Conservation (phyloP, 1,140 invertebrate species). For the Drosophila sp. region DNA sequence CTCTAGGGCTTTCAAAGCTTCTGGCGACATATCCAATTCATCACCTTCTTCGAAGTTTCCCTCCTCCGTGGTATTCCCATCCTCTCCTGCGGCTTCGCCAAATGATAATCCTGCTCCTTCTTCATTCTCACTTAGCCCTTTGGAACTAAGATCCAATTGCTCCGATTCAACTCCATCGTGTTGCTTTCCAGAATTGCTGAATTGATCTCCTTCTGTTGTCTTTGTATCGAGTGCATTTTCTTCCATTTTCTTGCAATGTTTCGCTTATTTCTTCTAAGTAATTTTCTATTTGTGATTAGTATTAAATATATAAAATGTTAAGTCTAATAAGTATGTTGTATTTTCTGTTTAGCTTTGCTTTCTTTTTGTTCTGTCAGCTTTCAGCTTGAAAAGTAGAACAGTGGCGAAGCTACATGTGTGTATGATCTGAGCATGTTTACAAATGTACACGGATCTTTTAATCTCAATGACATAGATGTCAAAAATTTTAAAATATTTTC, state of each 20-base stretch:
- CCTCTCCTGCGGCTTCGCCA: neutral
- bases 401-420: neutral
- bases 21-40: neutral
- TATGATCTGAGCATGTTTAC: neutral
- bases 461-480: neutral
- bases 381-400: neutral
- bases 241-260: constrained; percentile 1
- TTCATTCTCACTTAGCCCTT: neutral
- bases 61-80: neutral
- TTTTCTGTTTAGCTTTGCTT: no score
- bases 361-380: neutral
- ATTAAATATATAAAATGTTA: no score
- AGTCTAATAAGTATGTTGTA: no score
- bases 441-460: neutral
- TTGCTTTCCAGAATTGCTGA: neutral
- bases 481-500: no score
- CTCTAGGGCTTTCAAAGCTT: neutral
- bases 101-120: neutral
- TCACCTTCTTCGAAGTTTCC: neutral
- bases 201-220: neutral
- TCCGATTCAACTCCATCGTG: neutral
- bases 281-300: no score
- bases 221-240: neutral
- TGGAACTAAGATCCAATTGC: neutral
- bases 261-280: neutral